Evolutionary conservation across 1,140 invertebrate genomes (phyloP).

Genomic region (Brachionus rotundiformis): DNA sequence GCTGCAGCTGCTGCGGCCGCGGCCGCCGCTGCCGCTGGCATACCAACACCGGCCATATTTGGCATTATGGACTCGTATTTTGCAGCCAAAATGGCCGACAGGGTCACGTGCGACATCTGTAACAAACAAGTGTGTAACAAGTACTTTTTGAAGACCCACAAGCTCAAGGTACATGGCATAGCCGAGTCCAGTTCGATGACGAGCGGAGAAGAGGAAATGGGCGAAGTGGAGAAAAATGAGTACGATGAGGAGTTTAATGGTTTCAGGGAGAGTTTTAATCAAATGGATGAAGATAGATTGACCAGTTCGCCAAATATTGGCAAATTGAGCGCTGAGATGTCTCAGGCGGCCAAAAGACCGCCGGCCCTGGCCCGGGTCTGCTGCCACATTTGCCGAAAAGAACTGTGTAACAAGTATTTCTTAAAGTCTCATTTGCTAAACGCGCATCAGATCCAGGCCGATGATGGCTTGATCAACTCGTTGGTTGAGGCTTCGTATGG

Average conservation of each 20-base stretch:
- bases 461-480: constrained; percentile 33
- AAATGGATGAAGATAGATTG: background rate
- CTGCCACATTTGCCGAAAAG: constrained; percentile 64
- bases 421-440: constrained; percentile 88
- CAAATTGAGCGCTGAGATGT: background rate
- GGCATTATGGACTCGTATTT: constrained; percentile 52
- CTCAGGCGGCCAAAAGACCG: background rate
- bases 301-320: background rate
- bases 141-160: constrained; percentile 99
- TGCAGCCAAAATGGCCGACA: constrained; percentile 66
- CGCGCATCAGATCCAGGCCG: constrained; percentile 81
- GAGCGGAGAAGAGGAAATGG: background rate
- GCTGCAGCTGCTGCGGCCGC: constrained; percentile 43
- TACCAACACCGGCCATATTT: constrained; percentile 41
- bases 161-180: constrained; percentile 98
- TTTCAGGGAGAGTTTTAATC: background rate
- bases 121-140: constrained; percentile 96
- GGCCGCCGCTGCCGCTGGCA: constrained; percentile 41
- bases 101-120: constrained; percentile 88
- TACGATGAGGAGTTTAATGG: background rate
- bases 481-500: background rate
- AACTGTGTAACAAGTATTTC: constrained; percentile 92
- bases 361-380: constrained; percentile 1
- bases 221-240: constrained; percentile 30
- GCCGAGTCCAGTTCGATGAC: constrained; percentile 53